phyloP scores from a whole-genome alignment of 1,140 invertebrate species.

The Habropoda laboriosa region DNA sequence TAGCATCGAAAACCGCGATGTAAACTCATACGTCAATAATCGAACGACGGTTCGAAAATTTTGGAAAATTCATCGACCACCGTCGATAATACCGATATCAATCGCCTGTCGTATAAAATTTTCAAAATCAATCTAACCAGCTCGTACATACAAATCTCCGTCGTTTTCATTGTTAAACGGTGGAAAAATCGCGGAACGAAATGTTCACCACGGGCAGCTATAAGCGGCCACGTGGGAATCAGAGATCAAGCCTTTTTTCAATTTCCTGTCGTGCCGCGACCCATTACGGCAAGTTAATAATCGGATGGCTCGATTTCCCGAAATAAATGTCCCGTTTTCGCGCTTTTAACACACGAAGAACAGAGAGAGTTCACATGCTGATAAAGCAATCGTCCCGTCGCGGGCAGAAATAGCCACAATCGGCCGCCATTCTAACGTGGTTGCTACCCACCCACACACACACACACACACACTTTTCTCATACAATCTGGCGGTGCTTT shows the following conservation, averaged over 20 bases:
- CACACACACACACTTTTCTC: background rate
- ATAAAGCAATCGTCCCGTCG: conserved; percentile 42
- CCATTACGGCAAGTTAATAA: conserved; percentile 41
- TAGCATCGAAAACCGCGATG: too few species aligned
- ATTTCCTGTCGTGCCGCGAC: conserved; percentile 20
- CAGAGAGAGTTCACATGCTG: conserved; percentile 3
- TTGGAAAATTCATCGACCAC: too few species aligned
- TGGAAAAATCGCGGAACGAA: background rate
- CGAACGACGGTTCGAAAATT: too few species aligned
- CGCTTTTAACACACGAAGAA: conserved; percentile 13
- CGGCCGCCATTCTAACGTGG: conserved; percentile 1
- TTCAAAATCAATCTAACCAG: too few species aligned
- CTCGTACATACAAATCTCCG: background rate
- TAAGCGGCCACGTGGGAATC: too few species aligned
- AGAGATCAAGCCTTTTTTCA: too few species aligned
- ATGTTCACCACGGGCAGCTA: too few species aligned
- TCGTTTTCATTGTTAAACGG: background rate
- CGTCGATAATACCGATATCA: too few species aligned
- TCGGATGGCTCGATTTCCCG: conserved; percentile 28
- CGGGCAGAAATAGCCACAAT: conserved; percentile 42
- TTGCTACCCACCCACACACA: too few species aligned
- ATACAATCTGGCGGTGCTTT: background rate
- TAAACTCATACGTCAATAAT: too few species aligned
- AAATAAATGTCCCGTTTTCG: conserved; percentile 48
- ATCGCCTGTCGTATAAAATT: too few species aligned